Base-by-base conservation (phyloP, 1,140 invertebrate species). In the Cyclargus thomasi region DNA sequence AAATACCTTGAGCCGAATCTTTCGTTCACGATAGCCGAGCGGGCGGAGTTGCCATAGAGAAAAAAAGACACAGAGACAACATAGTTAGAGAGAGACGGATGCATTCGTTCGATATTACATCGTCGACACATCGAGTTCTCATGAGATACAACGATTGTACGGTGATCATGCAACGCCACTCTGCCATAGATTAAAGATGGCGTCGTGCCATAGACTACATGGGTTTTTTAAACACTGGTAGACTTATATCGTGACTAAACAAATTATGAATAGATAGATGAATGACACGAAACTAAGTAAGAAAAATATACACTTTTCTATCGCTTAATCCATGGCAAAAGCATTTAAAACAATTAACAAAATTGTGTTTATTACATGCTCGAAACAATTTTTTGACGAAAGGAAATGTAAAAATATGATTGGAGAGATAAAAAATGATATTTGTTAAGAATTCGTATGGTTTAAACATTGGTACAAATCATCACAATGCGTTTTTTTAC, bases 1-100 rank as follows among this genome's bases (percentile, higher is more conserved):
- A 79, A 81, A 81, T 90, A 90, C 88, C 88, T 90, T 90, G 79
- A 87, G 82, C 76, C 85, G 88, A 72, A 76, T 89, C 86, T 90
- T 81, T 86, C 78, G 79, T 71, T 79, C 75, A 74, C 77, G 85
- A 85, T 87, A 88, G 88, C 88, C 88, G 88, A 88, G 88, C 86
- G 88, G 88, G 86, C 86, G 85, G 78, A 76, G 82, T 80, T 86
- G 83, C 80, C 84, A 85, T 82, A 88, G 80, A 85, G 83, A 84
- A 81, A 82, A 84, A 83, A 85, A 84, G 78, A 88, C 82, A 89
- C 81, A 83, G 83, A 86, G 78, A 90, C 82, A 81, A 86, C 80
- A 83, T 81, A 87, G 79, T 85, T 86, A 87, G 80, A 85, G 76
- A 83, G 78, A 85, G 78, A 82, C 75, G 81, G 78, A 84, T 74